Base-by-base conservation (phyloP, 2,888 invertebrate genomes). In the Sarcophaga subvicina region DNA sequence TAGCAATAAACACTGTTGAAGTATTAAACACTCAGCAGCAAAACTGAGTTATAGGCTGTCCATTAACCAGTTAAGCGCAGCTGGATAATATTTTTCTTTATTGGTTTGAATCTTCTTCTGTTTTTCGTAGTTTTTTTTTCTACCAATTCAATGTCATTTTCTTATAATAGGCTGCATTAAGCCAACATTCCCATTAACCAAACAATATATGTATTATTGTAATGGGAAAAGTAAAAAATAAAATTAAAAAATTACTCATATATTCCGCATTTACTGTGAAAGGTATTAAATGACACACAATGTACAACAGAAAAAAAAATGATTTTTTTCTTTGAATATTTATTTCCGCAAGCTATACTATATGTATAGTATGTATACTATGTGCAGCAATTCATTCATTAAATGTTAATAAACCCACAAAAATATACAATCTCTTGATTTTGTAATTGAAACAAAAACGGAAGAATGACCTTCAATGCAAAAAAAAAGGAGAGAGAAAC, bases 231-330 rank as follows among this genome's bases (percentile, higher is more conserved):
- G 37, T 81, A 22, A 22, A 20, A 20, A 72, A 14, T 17, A 54
- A 54, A 54, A 49, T 14, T 14, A 49, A 49, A 49, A 78, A 81
- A 71, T 77, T 76, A 64, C 67, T 83, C 79, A 76, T 54, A 67
- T 63, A 54, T 54, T 54, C 54, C 67, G 60, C 69, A 71, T 67
- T 62, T 80, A 25, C 12, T 59, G 77, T 80, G 83, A 83, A 86
- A 86, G 82, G 80, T 77, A 86, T 83, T 80, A 79, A 80, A 72
- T 79, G 71, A 59, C 67, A 69, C 20, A 76, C 62, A 70, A 69
- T 47, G 11, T 6, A 4, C 54, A 11, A 27, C 14, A 78, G 22
- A 22, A 22, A 22, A 69, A 66, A 17, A 69, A 69, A 11, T 60
- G 60, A 20, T 59, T 47, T 5, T 64, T 70, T 3, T 49, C n/a